These are phyloP conservation scores for Gymnorhina tibicen DNA, from an alignment of 2,113 vertebrate species.

Conservation along the genomic window DNA sequence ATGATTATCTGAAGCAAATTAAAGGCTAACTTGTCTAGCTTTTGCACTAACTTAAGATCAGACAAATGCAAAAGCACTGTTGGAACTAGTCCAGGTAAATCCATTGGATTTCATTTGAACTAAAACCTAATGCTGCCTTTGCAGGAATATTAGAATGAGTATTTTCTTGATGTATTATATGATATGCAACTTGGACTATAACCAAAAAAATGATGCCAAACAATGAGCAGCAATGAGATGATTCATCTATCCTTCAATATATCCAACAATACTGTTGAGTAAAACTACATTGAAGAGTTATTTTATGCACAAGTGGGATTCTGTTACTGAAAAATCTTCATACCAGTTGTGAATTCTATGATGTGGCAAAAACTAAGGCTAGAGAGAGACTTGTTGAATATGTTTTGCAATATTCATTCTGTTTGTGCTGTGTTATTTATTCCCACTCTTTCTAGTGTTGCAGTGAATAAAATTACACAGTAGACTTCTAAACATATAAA, in stretches of 20 bases:
- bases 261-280: neutral
- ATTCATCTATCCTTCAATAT: neutral
- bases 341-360: neutral
- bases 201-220: neutral
- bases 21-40: neutral
- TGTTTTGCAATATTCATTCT: neutral
- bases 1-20: constrained; percentile 3
- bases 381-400: constrained; percentile 30
- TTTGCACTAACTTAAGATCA: neutral
- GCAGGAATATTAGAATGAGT: neutral
- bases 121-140: neutral
- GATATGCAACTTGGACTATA: neutral
- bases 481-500: neutral
- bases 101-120: neutral
- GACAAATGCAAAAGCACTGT: neutral
- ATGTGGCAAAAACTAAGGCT: neutral
- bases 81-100: neutral
- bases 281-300: neutral
- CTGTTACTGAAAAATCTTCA: constrained; percentile 17
- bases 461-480: neutral
- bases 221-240: neutral
- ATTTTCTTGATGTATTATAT: neutral
- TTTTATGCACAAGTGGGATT: neutral
- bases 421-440: neutral
- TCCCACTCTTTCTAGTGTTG: neutral